Evolutionary conservation across 2,797 vertebrate genomes (phyloP).

Genomic region (Eulemur albifrons): DNA sequence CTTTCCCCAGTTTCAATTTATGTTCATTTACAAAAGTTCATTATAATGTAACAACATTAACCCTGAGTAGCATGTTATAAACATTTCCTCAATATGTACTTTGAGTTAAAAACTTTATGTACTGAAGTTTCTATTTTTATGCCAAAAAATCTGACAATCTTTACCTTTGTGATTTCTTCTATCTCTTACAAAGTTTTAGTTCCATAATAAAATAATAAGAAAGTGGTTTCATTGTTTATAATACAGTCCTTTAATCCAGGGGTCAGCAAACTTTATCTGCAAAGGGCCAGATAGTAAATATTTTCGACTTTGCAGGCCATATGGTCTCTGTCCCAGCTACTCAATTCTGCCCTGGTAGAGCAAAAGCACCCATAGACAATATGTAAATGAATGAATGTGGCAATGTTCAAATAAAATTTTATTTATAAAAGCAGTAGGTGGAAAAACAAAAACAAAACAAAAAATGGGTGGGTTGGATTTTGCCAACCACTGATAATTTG

Average conservation of each 20-base stretch:
- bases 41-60: slow-evolving; percentile 21
- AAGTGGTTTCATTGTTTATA: slow-evolving; percentile 57
- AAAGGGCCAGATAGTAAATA: slow-evolving; percentile 62
- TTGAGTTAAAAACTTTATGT: slow-evolving; percentile 45
- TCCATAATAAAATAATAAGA: slow-evolving; percentile 59
- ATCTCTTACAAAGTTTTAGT: slow-evolving; percentile 66
- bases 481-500: not conserved
- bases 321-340: slow-evolving; percentile 39
- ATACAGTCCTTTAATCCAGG: slow-evolving; percentile 58
- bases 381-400: slow-evolving; percentile 40
- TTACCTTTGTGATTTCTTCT: slow-evolving; percentile 63
- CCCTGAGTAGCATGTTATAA: slow-evolving; percentile 23
- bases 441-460: not conserved
- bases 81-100: slow-evolving; percentile 40
- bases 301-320: slow-evolving; percentile 53
- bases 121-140: slow-evolving; percentile 47
- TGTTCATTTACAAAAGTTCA: slow-evolving; percentile 35
- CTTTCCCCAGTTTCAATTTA: slow-evolving; percentile 34
- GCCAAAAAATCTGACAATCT: slow-evolving; percentile 47
- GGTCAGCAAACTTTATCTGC: slow-evolving; percentile 67
- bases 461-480: not conserved
- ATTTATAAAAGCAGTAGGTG: slow-evolving; percentile 29
- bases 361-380: slow-evolving; percentile 32
- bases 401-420: slow-evolving; percentile 49
- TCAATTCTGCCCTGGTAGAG: slow-evolving; percentile 26